These are phyloP conservation scores for Pocillopora verrucosa DNA, from an alignment of 64 coral and sea anemone genomes.

Conservation along the genomic window DNA sequence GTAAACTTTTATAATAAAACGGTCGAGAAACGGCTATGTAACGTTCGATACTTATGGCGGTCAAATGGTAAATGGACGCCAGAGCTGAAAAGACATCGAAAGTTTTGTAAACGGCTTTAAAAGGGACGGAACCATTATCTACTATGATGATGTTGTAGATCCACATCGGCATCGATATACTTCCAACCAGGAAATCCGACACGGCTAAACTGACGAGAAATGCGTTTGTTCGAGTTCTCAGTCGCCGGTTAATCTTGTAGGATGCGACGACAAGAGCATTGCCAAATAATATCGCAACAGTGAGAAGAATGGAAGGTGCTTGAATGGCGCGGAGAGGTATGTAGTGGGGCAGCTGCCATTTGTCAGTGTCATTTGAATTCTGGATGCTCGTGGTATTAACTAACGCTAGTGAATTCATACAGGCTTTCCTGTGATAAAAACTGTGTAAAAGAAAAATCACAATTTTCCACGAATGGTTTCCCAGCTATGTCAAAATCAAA, in stretches of 20 bases:
- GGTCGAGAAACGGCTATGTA: conserved; percentile 75
- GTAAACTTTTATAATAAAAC: conserved; percentile 49
- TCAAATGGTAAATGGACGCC: conserved; percentile 75
- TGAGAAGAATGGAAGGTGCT: conserved; percentile 29
- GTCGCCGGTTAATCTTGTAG: conserved; percentile 52
- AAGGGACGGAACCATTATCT: neutral
- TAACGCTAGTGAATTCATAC: neutral
- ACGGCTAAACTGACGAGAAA: conserved; percentile 85
- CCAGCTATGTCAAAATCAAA: neutral
- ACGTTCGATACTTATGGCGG: conserved; percentile 68
- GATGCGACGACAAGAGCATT: conserved; percentile 65
- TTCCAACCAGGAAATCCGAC: conserved; percentile 75
- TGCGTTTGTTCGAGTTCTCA: conserved; percentile 64
- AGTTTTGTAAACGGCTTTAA: conserved; percentile 46
- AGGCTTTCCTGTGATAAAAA: neutral
- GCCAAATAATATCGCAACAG: conserved; percentile 48
- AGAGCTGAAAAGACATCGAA: conserved; percentile 67
- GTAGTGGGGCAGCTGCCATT: too few species aligned
- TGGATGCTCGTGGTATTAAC: neutral
- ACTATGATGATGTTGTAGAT: conserved; percentile 59
- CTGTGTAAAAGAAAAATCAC: neutral
- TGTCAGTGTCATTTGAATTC: neutral
- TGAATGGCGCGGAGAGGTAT: neutral
- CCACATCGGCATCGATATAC: conserved; percentile 72
- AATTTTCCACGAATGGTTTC: neutral